Evolutionary conservation across 2,113 vertebrate species (phyloP).

Genomic region (Onychostruthus taczanowskii): DNA sequence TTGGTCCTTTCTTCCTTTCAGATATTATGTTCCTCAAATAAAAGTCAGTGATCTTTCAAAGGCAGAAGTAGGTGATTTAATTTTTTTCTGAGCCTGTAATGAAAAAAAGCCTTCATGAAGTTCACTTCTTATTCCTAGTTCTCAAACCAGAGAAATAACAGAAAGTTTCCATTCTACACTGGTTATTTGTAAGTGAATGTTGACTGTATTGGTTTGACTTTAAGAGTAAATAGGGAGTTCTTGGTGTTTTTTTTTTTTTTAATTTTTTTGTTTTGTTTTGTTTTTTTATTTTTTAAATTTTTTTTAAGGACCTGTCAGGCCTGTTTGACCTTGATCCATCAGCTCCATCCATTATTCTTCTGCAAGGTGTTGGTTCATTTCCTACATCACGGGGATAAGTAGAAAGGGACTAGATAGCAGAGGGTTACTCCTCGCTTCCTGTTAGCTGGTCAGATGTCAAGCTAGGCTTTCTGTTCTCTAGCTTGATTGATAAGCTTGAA

Average conservation of each 20-base stretch:
- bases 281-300: not conserved
- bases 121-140: not conserved
- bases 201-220: not conserved
- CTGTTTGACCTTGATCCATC: conserved; percentile 44
- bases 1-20: not conserved
- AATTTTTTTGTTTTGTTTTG: not conserved
- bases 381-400: not conserved
- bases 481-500: conserved; percentile 71
- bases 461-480: not conserved
- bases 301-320: not conserved
- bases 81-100: not conserved
- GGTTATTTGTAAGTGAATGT: not conserved
- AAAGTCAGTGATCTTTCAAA: not conserved
- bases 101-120: not conserved
- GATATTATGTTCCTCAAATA: not conserved
- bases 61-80: not conserved
- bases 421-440: conserved; percentile 72
- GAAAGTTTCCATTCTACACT: not conserved
- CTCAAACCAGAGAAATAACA: not conserved
- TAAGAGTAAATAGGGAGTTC: not conserved
- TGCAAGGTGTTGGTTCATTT: conserved; percentile 58
- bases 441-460: conserved; percentile 68
- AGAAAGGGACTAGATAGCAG: conserved; percentile 37
- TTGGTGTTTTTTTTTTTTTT: not conserved
- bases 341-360: conserved; percentile 45